Evolutionary conservation across 2,113 vertebrate genomes (phyloP).

Genomic region (Gobius niger): DNA sequence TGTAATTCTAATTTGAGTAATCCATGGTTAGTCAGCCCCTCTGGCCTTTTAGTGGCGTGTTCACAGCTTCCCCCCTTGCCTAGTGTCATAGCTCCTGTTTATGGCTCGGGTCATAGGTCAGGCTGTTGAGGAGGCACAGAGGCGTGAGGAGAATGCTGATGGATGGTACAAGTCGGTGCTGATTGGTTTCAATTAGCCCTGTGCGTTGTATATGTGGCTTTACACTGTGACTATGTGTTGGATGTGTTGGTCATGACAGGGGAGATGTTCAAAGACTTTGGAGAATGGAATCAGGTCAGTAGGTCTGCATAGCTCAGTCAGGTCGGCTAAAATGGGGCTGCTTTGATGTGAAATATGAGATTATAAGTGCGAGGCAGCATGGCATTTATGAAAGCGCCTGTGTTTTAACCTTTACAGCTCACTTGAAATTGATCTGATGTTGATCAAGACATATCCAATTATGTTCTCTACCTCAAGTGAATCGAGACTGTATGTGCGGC

Average conservation of each 20-base stretch:
- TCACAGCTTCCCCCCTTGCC: constrained; percentile 41
- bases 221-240: constrained; percentile 14
- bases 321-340: constrained; percentile 9
- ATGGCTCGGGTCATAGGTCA: constrained; percentile 55
- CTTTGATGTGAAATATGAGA: constrained; percentile 1
- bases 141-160: constrained; percentile 24
- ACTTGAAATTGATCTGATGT: constrained; percentile 15
- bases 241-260: constrained; percentile 35
- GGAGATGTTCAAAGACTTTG: constrained; percentile 22
- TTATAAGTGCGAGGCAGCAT: background rate
- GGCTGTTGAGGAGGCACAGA: constrained; percentile 21
- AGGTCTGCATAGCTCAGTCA: constrained; percentile 2
- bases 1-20: constrained; percentile 14
- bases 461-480: constrained; percentile 47
- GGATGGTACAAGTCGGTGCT: constrained; percentile 29
- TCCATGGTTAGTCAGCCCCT: constrained; percentile 20
- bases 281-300: background rate
- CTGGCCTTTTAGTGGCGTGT: constrained; percentile 35
- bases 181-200: constrained; percentile 21
- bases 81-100: constrained; percentile 50
- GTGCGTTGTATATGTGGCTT: constrained; percentile 10
- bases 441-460: constrained; percentile 35
- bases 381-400: background rate
- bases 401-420: background rate
- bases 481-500: constrained; percentile 35